Base-by-base conservation (phyloP, 2,113 vertebrate species). In the Aleadryas rufinucha region DNA sequence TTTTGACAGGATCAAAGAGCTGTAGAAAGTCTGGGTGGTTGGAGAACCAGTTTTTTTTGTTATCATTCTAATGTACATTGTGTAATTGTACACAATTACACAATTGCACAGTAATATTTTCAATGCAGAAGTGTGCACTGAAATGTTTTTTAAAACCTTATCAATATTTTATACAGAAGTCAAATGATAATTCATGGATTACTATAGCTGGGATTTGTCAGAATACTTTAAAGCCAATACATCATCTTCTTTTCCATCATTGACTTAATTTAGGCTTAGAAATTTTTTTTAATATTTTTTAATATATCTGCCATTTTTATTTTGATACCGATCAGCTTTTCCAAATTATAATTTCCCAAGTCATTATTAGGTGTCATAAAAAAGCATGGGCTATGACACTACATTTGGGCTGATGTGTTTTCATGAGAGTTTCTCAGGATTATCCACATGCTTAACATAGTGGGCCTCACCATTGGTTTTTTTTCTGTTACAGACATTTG, bases 401-500 rank as follows among this genome's bases (percentile, higher is more conserved):
- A 2, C n/a, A 14, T 89, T 85, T 79, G 39, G 22, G 12, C 37
- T 75, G 2, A 16, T 87, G 26, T 59, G n/a, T 83, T 92, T 89
- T 79, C 21, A 15, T 37, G 27, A 50, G 27, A 71, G 21, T 42
- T 93, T 75, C 18, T 76, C 30, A 74, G 60, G 31, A 31, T 82
- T 93, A 22, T 75, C 56, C 13, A 30, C 45, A 24, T 59, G 17
- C 27, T 70, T 81, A 71, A 75, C 1, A 7, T 42, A 37, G 81
- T 1, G 3, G 28, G 8, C 16, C 56, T 96, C 41, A 80, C 56
- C 57, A 7, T 54, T 68, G 9, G 77, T 83, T 49, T 13, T 13
- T 75, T 35, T 94, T 60, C 82, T 87, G 35, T 89, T 90, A 16
- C 97, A 99, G 98, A 98, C 98, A 0, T 99, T 98, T 98, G 98